A percentile compares a stretch with the other conserved stretches of the same genome.
Conservation (phyloP, 1,140 invertebrate genomes). For the Uloborus diversus region DNA sequence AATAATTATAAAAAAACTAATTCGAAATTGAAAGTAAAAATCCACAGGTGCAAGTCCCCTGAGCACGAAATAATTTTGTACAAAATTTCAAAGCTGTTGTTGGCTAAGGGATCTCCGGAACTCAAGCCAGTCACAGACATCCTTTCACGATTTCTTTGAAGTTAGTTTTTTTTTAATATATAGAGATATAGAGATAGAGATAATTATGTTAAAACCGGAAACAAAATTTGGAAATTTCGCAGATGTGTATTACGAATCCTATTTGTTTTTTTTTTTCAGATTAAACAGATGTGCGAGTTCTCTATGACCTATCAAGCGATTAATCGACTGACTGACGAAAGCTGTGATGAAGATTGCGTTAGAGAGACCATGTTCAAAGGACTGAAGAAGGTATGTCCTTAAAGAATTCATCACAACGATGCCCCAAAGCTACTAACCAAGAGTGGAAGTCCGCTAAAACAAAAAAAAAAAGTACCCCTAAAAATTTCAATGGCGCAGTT, state of each 20-base stretch:
- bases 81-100: too few species aligned
- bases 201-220: too few species aligned
- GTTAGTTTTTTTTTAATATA: too few species aligned
- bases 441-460: neutral
- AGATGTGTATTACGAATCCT: neutral
- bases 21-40: too few species aligned
- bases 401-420: neutral
- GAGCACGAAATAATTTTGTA: too few species aligned
- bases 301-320: slow-evolving; percentile 17
- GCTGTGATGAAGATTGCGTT: slow-evolving; percentile 14
- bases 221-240: neutral
- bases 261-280: slow-evolving; percentile 1
- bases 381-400: slow-evolving; percentile 32
- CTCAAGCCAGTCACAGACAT: too few species aligned
- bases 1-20: too few species aligned
- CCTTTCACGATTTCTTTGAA: too few species aligned
- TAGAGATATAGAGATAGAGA: too few species aligned
- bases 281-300: slow-evolving; percentile 8
- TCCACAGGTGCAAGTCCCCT: too few species aligned
- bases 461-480: neutral
- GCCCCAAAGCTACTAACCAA: neutral
- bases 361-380: slow-evolving; percentile 10
- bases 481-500: neutral
- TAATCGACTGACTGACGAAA: neutral
- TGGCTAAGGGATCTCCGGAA: too few species aligned